Conservation (phyloP, 2,888 invertebrate species). For the Macroteleia sp. region DNA sequence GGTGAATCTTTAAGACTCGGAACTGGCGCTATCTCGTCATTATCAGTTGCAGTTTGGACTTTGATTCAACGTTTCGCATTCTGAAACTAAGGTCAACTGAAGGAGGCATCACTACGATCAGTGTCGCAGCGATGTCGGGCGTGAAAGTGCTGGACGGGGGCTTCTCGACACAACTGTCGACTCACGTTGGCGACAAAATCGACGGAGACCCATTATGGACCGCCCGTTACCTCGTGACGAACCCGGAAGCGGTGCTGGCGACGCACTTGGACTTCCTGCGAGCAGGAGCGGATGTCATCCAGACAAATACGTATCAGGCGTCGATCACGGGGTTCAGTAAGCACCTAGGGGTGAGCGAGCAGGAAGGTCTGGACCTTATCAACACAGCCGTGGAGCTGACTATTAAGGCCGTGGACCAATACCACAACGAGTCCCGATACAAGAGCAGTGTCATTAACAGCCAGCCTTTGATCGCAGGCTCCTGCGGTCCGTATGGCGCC, state of each 20-base stretch:
- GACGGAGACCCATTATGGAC: slow-evolving; percentile 96
- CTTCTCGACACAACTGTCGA: slow-evolving; percentile 92
- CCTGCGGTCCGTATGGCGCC: slow-evolving; percentile 97
- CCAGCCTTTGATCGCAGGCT: slow-evolving; percentile 91
- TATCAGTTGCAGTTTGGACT: slow-evolving; percentile 25
- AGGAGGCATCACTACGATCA: slow-evolving; percentile 20
- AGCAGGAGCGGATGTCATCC: slow-evolving; percentile 93
- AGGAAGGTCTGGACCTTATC: slow-evolving; percentile 89
- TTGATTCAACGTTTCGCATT: neutral
- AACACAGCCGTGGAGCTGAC: slow-evolving; percentile 90
- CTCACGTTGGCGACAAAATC: slow-evolving; percentile 89
- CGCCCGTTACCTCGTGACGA: slow-evolving; percentile 90
- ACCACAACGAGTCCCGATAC: slow-evolving; percentile 69
- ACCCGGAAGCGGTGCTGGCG: slow-evolving; percentile 91
- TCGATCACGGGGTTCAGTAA: slow-evolving; percentile 87
- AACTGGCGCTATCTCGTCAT: slow-evolving; percentile 5
- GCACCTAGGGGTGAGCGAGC: slow-evolving; percentile 88
- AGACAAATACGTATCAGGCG: slow-evolving; percentile 83
- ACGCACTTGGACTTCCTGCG: slow-evolving; percentile 93
- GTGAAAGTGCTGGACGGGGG: slow-evolving; percentile 88
- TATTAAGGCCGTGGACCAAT: slow-evolving; percentile 87
- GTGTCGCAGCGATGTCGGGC: slow-evolving; percentile 47
- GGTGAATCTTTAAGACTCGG: too few relatives aligned
- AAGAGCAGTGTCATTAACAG: slow-evolving; percentile 67
- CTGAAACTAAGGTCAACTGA: slow-evolving; percentile 31